These are phyloP conservation scores for Meles meles DNA, from an alignment of 2,113 vertebrate genomes.

Conservation along the genomic window DNA sequence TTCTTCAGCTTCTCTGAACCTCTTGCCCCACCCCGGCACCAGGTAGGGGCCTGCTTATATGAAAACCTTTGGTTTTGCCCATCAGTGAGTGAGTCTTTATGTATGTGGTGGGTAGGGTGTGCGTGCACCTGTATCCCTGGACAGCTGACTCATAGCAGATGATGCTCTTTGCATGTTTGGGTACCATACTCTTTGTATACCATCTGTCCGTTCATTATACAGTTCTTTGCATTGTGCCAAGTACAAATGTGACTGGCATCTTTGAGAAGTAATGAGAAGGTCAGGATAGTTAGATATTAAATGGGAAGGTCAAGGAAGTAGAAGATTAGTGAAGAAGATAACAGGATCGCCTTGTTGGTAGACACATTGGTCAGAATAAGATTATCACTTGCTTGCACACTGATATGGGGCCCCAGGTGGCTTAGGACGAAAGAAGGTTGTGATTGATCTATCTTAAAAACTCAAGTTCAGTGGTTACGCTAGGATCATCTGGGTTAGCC, in stretches of 20 bases:
- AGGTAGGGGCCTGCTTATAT: slow-evolving; percentile 73
- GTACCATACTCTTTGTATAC: neutral
- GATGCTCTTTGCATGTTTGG: neutral
- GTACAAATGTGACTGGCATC: neutral
- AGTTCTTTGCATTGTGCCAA: neutral
- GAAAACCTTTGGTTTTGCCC: neutral
- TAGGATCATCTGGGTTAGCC: neutral
- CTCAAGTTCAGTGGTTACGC: neutral
- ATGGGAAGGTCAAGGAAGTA: neutral
- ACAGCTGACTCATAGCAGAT: neutral
- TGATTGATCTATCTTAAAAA: neutral
- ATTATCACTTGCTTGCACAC: neutral
- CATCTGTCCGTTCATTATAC: neutral
- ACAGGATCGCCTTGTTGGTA: neutral
- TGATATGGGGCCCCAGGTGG: neutral
- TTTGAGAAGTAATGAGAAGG: neutral
- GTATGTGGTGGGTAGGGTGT: neutral
- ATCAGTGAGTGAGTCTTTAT: neutral
- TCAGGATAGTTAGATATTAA: neutral
- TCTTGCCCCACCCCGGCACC: slow-evolving; percentile 88
- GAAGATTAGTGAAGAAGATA: too few relatives aligned
- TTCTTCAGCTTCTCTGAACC: slow-evolving; percentile 93
- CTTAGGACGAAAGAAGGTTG: neutral
- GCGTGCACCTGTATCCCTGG: neutral
- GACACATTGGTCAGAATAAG: neutral